These are phyloP conservation scores for Tiliacea aurago DNA, from an alignment of 2,888 invertebrate species.

Conservation along the genomic window DNA sequence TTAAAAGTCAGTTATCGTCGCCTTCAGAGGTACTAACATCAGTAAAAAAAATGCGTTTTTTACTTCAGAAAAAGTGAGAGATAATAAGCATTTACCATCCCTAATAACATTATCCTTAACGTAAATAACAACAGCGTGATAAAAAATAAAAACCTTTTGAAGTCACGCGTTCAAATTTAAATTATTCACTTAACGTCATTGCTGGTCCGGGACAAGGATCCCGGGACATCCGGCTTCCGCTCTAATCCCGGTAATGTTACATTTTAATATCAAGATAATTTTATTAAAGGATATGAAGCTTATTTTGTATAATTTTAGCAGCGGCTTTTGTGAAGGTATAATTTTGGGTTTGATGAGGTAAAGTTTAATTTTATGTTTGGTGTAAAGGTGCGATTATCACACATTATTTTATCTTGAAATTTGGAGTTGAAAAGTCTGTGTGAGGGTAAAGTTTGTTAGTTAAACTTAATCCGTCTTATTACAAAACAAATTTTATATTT, in stretches of 20 bases:
- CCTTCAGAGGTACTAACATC: no score
- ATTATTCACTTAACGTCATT: slow-evolving; percentile 55
- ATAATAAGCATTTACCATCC: slow-evolving; percentile 1
- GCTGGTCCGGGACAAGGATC: slow-evolving; percentile 28
- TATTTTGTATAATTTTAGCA: slow-evolving; percentile 20
- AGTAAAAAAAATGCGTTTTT: neutral
- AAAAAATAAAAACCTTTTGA: slow-evolving; percentile 33
- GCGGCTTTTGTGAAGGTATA: slow-evolving; percentile 6
- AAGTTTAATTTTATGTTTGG: neutral
- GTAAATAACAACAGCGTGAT: slow-evolving; percentile 10
- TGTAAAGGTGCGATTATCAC: no score
- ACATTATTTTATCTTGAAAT: neutral
- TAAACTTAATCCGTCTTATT: neutral
- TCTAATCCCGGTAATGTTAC: slow-evolving; percentile 45
- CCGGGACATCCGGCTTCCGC: slow-evolving; percentile 17
- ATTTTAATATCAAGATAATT: slow-evolving; percentile 49
- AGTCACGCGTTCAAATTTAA: slow-evolving; percentile 47
- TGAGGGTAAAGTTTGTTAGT: neutral
- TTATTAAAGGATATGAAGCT: slow-evolving; percentile 19
- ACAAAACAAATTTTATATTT: no score
- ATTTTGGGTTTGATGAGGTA: neutral
- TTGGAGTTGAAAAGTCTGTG: no score
- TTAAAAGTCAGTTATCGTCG: no score
- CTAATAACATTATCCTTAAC: slow-evolving; percentile 9
- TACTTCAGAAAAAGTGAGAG: neutral